These are phyloP conservation scores for Allygus modestus DNA, from an alignment of 2,888 invertebrate species.

Conservation along the genomic window DNA sequence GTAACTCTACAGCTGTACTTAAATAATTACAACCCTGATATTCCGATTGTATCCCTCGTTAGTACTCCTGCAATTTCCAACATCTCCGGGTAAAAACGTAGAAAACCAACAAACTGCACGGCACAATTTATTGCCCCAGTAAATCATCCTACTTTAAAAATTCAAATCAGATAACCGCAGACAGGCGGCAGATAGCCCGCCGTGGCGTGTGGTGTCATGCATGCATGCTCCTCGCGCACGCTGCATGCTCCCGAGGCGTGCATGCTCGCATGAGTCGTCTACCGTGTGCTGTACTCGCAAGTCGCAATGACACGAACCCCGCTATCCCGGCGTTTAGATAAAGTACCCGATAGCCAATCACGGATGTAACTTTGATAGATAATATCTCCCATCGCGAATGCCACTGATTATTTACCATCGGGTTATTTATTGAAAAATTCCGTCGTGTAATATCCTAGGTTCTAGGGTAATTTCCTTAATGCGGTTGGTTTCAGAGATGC, in stretches of 20 bases:
- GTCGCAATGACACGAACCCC: too few species aligned
- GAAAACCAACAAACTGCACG: neutral
- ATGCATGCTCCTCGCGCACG: neutral
- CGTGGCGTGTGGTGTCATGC: neutral
- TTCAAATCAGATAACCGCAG: slow-evolving; percentile 23
- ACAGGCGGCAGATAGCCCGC: neutral
- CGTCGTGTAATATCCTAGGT: too few species aligned
- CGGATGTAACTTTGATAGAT: slow-evolving; percentile 14
- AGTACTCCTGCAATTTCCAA: too few species aligned
- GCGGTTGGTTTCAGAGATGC: neutral
- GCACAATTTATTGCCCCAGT: slow-evolving; percentile 7
- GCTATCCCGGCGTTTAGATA: neutral
- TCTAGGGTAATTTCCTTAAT: too few species aligned
- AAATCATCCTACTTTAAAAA: slow-evolving; percentile 19
- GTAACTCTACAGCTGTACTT: too few species aligned
- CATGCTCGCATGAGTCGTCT: too few species aligned
- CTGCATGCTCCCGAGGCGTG: neutral
- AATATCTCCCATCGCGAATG: neutral
- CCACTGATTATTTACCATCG: neutral
- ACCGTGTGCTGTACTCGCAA: too few species aligned
- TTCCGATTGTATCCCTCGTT: too few species aligned
- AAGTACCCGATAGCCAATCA: neutral
- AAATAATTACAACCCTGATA: too few species aligned
- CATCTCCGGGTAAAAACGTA: neutral
- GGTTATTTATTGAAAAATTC: neutral